Evolutionary conservation across 2,888 invertebrate species (phyloP).

Genomic region (Stegana nigrithorax): DNA sequence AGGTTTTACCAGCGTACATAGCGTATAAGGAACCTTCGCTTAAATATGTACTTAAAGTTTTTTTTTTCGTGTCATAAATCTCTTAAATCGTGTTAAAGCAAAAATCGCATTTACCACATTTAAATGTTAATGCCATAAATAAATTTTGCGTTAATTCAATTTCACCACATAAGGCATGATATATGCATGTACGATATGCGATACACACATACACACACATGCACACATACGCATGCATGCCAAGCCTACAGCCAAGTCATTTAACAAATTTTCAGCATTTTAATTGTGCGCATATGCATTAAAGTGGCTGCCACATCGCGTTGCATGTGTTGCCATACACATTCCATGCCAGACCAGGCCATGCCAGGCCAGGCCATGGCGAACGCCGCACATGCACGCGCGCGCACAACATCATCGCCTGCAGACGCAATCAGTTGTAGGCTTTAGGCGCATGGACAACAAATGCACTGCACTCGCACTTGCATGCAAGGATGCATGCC

Average conservation of each 20-base stretch:
- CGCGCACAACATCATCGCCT: too few relatives aligned
- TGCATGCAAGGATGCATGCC: not conserved
- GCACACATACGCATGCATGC: not conserved
- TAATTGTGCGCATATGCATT: constrained; percentile 8
- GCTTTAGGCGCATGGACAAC: too few relatives aligned
- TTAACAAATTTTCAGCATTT: constrained; percentile 17
- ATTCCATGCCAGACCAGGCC: too few relatives aligned
- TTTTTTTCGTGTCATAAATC: constrained; percentile 2
- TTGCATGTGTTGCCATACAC: too few relatives aligned
- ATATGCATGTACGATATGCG: not conserved
- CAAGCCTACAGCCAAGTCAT: constrained; percentile 1
- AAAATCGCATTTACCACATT: constrained; percentile 15
- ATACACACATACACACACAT: not conserved
- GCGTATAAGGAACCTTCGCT: too few relatives aligned
- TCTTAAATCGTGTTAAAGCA: constrained; percentile 9
- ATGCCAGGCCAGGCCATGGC: too few relatives aligned
- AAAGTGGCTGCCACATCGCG: not conserved
- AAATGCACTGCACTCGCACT: not conserved
- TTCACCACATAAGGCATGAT: too few relatives aligned
- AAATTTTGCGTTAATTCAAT: constrained; percentile 39
- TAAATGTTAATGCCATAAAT: constrained; percentile 33
- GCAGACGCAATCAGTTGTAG: constrained; percentile 9
- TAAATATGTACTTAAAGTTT: constrained; percentile 2
- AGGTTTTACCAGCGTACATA: too few relatives aligned
- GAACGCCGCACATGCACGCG: too few relatives aligned